These are phyloP conservation scores for Sinodicranocentrus sp. DNA, from an alignment of 2,888 invertebrate genomes.

Conservation along the genomic window DNA sequence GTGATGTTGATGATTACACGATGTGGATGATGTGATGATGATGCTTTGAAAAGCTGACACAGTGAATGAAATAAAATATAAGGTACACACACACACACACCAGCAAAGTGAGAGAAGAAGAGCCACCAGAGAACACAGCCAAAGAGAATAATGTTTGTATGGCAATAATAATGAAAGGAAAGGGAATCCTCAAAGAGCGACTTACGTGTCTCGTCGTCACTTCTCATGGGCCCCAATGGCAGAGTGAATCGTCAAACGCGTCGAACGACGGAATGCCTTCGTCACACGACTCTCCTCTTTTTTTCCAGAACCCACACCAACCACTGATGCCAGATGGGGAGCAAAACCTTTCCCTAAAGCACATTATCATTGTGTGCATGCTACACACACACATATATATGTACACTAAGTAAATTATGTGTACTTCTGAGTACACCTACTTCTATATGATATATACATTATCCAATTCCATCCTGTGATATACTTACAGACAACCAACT, in stretches of 20 bases:
- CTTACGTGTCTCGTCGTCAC: conserved; percentile 76
- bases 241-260: conserved; percentile 76
- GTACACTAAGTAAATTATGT: no score
- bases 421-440: no score
- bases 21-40: conserved; percentile 66
- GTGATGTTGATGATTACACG: conserved; percentile 64
- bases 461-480: no score
- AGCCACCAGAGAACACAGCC: conserved; percentile 46
- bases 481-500: no score
- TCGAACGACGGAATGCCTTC: conserved; percentile 76
- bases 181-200: conserved; percentile 74
- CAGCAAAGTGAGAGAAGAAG: conserved; percentile 40
- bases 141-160: conserved; percentile 53
- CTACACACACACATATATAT: no score
- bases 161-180: conserved; percentile 65
- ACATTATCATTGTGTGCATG: conserved; percentile 1
- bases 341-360: conserved; percentile 56
- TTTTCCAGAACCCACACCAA: conserved; percentile 67
- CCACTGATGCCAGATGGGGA: conserved; percentile 65
- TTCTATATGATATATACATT: no score
- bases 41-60: conserved; percentile 67
- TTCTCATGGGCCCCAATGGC: conserved; percentile 75
- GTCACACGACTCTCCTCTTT: conserved; percentile 74
- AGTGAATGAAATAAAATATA: conserved; percentile 65
- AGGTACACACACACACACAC: conserved; percentile 14